Evolutionary conservation across 1,140 invertebrate species (phyloP).

Genomic region (Drosophila yakuba): DNA sequence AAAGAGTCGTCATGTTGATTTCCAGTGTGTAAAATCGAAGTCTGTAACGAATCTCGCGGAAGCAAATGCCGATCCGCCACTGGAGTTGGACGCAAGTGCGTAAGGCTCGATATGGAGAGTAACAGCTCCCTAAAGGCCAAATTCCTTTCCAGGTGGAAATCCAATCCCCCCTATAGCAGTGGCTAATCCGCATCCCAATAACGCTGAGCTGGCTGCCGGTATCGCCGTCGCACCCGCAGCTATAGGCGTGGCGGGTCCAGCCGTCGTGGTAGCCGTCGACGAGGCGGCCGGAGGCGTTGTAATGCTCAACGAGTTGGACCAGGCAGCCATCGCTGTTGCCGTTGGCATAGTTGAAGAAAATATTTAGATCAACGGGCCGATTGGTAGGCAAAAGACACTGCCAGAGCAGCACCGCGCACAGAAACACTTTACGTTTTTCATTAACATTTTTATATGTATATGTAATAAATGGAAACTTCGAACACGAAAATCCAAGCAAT

Average conservation of each 20-base stretch:
- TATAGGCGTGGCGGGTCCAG: conserved; percentile 38
- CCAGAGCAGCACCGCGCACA: conserved; percentile 58
- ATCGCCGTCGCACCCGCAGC: conserved; percentile 33
- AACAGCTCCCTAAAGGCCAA: neutral
- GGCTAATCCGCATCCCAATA: conserved; percentile 63
- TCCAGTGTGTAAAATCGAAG: conserved; percentile 98
- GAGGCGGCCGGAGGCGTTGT: conserved; percentile 74
- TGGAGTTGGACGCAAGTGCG: conserved; percentile 87
- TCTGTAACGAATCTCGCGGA: conserved; percentile 97
- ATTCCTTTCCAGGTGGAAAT: conserved; percentile 85
- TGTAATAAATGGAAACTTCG: conserved; percentile 54
- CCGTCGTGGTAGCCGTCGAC: conserved; percentile 69
- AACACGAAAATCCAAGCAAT: conserved; percentile 11
- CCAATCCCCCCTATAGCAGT: conserved; percentile 84
- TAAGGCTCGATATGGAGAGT: conserved; percentile 2
- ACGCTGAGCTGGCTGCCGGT: conserved; percentile 45
- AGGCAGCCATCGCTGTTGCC: conserved; percentile 52
- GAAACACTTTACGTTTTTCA: conserved; percentile 67
- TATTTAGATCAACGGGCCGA: conserved; percentile 25
- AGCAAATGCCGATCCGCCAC: conserved; percentile 93
- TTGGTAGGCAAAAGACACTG: conserved; percentile 45
- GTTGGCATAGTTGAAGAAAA: conserved; percentile 60
- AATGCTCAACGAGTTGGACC: conserved; percentile 71
- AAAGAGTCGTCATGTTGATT: conserved; percentile 99
- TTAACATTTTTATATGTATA: conserved; percentile 68